phyloP scores from a whole-genome alignment of 2,113 vertebrate species.

The mouse (Mus musculus) region DNA sequence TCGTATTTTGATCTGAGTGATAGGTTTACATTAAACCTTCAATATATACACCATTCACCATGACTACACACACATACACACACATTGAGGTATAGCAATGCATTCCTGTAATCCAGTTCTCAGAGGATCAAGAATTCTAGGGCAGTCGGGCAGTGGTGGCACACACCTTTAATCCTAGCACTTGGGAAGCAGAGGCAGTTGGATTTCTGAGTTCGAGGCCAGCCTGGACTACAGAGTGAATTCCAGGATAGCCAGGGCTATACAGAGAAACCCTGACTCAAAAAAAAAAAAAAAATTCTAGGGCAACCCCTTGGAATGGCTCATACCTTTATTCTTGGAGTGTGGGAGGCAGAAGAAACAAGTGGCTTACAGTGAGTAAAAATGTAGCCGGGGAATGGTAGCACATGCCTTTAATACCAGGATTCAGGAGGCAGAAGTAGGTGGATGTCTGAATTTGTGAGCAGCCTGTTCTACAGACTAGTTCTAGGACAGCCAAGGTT shows the following conservation, averaged over 20 bases:
- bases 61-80: not conserved
- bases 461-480: not conserved
- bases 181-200: not conserved
- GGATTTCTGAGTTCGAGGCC: too few relatives aligned
- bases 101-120: not conserved
- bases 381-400: not conserved
- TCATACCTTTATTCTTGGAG: too few relatives aligned
- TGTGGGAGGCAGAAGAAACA: too few relatives aligned
- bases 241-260: not conserved
- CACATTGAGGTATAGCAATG: not conserved
- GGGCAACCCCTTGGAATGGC: too few relatives aligned
- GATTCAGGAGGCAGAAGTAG: not conserved
- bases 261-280: not conserved
- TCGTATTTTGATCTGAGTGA: constrained; percentile 26
- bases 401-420: not conserved
- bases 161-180: not conserved
- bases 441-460: not conserved
- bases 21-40: constrained; percentile 7
- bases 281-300: not conserved
- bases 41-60: not conserved
- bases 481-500: not conserved
- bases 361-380: not conserved
- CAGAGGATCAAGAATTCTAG: not conserved
- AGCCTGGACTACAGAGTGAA: not conserved
- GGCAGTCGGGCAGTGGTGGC: not conserved